Base-by-base conservation (phyloP, 2,113 vertebrate species). In the Apus apus region DNA sequence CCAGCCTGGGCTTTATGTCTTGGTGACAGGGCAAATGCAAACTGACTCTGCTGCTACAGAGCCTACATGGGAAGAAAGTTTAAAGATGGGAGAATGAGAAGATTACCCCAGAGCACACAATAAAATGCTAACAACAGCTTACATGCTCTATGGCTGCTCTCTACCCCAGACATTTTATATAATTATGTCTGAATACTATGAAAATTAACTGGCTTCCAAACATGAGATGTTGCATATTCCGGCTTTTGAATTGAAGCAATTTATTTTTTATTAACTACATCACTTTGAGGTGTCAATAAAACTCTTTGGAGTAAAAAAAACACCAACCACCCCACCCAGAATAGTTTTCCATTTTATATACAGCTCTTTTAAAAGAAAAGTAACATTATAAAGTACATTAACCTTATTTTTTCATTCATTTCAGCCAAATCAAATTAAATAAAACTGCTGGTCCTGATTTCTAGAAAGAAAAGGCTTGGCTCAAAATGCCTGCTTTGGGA, bases 381-480 rank as follows among this genome's bases (percentile, higher is more conserved):
- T 6, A 71, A 40, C 43, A 15, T 46, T 93, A 81, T 77, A 11
- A 43, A 60, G 27, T 51, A 64, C 29, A 87, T 36, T 32, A 73
- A 80, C 53, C 61, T 85, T 76, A 84, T 71, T 94, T 68, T 93
- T 90, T n/a, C n/a, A 57, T 82, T 81, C 77, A 22, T 65, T 90
- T 73, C 26, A 65, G 14, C 26, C 67, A 61, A 90, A 87, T 84
- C 60, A 45, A 85, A 78, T 68, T 45, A 45, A 83, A 58, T 62
- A 26, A 83, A 26, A 43, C 29, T 54, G 58, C 8, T 67, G 29
- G 8, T 51, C 67, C 61, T 23, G 32, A 26, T 46, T 53, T 57
- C 88, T 27, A 80, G 82, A 30, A 56, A 64, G 60, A 70, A 90
- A 86, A 92, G 48, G 25, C 12, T 79, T 29, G 38, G 73, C 43